Evolutionary conservation across 2,888 invertebrate species (phyloP).

Genomic region (Caenorhabditis sp.): DNA sequence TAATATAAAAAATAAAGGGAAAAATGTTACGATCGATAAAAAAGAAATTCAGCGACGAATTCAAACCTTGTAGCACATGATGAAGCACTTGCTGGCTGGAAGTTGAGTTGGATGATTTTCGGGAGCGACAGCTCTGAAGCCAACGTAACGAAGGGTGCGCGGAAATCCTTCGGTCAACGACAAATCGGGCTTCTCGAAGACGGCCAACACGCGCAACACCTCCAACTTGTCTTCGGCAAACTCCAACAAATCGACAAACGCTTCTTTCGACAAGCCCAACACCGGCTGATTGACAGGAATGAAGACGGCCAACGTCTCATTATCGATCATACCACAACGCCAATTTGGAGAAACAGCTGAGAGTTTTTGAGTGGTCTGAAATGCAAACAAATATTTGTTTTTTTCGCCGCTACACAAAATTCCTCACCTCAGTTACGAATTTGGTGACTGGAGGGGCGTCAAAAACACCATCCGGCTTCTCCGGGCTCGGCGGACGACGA

Average conservation of each 20-base stretch:
- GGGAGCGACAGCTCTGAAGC: conserved; percentile 53
- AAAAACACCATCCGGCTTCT: conserved; percentile 59
- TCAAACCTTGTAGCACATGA: conserved; percentile 56
- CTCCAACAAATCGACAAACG: conserved; percentile 53
- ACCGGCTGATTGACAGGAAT: conserved; percentile 49
- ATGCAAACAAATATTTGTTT: background rate
- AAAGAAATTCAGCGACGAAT: background rate
- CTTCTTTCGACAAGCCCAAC: conserved; percentile 44
- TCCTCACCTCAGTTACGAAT: background rate
- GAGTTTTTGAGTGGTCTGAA: conserved; percentile 21
- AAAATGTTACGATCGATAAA: conserved; percentile 5
- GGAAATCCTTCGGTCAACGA: conserved; percentile 50
- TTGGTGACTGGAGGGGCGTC: conserved; percentile 45
- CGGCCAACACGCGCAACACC: conserved; percentile 45
- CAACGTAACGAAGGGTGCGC: conserved; percentile 56
- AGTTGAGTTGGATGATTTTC: conserved; percentile 41
- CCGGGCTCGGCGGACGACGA: conserved; percentile 29
- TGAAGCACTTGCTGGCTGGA: conserved; percentile 45
- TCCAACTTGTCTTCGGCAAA: conserved; percentile 49
- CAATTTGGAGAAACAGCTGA: conserved; percentile 46
- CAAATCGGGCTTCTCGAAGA: conserved; percentile 44
- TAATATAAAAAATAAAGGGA: background rate
- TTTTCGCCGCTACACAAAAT: too few species aligned
- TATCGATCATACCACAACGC: conserved; percentile 41
- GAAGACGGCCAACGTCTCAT: conserved; percentile 41